A percentile compares a stretch with the other conserved stretches of the same genome.
phyloP scores from a whole-genome alignment of 1,140 invertebrate species.

The Psilanteris sp. region DNA sequence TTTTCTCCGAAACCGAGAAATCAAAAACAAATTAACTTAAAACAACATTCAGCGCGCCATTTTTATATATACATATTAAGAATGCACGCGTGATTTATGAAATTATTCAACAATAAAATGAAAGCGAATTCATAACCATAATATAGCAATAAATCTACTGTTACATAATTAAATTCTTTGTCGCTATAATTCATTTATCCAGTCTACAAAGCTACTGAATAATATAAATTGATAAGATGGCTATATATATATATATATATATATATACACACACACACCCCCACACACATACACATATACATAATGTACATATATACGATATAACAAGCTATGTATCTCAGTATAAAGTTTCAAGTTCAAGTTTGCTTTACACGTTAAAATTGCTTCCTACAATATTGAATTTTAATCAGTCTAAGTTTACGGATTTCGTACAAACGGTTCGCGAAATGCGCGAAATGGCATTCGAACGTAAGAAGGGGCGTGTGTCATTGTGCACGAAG shows the following conservation, averaged over 20 bases:
- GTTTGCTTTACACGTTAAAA: constrained; percentile 28
- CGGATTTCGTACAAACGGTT: constrained; percentile 7
- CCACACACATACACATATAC: no score
- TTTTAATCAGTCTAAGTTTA: constrained; percentile 12
- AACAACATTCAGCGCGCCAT: no score
- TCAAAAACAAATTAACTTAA: no score
- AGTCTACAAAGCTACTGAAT: background rate
- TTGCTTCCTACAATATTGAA: constrained; percentile 12
- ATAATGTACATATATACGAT: no score
- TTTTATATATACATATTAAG: background rate
- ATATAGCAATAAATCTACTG: no score
- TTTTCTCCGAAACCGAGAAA: no score
- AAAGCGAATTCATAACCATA: no score
- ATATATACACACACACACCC: no score
- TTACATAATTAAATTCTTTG: constrained; percentile 33
- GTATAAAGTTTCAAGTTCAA: constrained; percentile 53
- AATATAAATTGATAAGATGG: no score
- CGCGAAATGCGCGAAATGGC: constrained; percentile 27
- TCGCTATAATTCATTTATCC: constrained; percentile 12
- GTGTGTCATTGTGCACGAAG: constrained; percentile 76
- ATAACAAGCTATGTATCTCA: no score
- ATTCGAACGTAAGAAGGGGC: constrained; percentile 68
- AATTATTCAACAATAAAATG: no score
- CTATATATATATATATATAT: no score
- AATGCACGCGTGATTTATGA: constrained; percentile 16